Evolutionary conservation across 2,888 invertebrate species (phyloP), one percentile per base, ranked within the genome.

Genomic region (Hermodice carunculata): DNA sequence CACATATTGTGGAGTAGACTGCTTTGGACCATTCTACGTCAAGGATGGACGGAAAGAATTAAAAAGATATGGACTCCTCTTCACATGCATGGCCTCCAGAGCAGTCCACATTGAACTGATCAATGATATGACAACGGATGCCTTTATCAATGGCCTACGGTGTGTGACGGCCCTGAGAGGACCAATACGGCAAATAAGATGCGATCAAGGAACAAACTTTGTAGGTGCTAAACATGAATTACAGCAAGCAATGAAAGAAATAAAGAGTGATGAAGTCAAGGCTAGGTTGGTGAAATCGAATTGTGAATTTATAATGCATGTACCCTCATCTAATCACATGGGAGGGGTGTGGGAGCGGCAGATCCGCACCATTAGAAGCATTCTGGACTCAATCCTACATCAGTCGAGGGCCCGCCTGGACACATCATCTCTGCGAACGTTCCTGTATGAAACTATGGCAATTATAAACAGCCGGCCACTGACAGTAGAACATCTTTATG

Each of bases 191-290:
- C 67, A 66, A 29, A 57, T 76, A 0, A 53, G 72, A 0, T 76
- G 62, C 0, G 76, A 78, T 49, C 67, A 68, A 60, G 78, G 76
- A 11, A 61, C 70, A n/a, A 76, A 77, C 56, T 77, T 77, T 28
- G 53, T 73, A 11, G 76, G 75, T 24, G 75, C 76, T 2, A 62
- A 67, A n/a, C 67, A 70, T 37, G 74, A 76, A 62, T 58, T 77
- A 22, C 28, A 34, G 31, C n/a, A 22, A 29, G 57, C 51, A 3
- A 26, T 60, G 22, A 24, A 17, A 22, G 60, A 64, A 40, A 22
- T 60, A 6, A 42, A 53, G n/a, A 46, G 53, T 1, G 54, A 60
- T 14, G 34, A 28, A 44, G 34, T 64, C 3, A 31, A 29, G 44
- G 11, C 32, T 3, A 29, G n/a, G 6, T 46, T 64, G 6, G 14